Base-by-base conservation (phyloP, 2,888 invertebrate species). In the Metallyticus violacea region DNA sequence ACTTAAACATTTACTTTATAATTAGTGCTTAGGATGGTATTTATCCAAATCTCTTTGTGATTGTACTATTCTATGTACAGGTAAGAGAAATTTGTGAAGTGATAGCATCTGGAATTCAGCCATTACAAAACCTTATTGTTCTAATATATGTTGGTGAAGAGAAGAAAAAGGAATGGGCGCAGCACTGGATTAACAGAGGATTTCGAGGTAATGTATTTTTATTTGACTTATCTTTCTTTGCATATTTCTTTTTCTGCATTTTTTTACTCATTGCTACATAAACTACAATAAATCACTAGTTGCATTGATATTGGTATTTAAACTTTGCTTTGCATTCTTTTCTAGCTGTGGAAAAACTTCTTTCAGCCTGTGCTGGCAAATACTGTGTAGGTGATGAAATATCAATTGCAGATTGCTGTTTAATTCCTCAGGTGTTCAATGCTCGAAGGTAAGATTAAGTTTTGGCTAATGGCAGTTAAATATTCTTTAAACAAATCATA, bases 371-470 rank as follows among this genome's bases (percentile, higher is more conserved):
- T 84, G 96, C 98, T 83, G 98, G 98, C 7, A 97, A 97, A 91
- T 99, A 97, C 91, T 97, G 97, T 90, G 97, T 98, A 3, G 99
- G 99, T 0, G 98, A 99, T 92, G 96, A 97, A 89, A 95, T 99
- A 87, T 97, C 98, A 0, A 92, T 99, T 90, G 99, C 99, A 6
- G 99, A 99, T 92, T 97, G 98, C 90, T 99, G 97, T 91, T 93
- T 99, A 87, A 97, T 99, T 85, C 99, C 99, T 81, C 99, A 99
- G 93, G 96, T 99, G 85, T 98, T 97, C 91, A 98, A 98, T 93
- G 99, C 99, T 40, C 94, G 97, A 91, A 96, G 97, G 97, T 96
- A 91, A 89, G 89, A n/a, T n/a, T n/a, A n/a, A n/a, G n/a, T n/a
- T n/a, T n/a, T n/a, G n/a, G n/a, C n/a, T n/a, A n/a, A n/a, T n/a